Evolutionary conservation across 2,888 invertebrate species (phyloP).

Genomic region (Fragum whitleyi): DNA sequence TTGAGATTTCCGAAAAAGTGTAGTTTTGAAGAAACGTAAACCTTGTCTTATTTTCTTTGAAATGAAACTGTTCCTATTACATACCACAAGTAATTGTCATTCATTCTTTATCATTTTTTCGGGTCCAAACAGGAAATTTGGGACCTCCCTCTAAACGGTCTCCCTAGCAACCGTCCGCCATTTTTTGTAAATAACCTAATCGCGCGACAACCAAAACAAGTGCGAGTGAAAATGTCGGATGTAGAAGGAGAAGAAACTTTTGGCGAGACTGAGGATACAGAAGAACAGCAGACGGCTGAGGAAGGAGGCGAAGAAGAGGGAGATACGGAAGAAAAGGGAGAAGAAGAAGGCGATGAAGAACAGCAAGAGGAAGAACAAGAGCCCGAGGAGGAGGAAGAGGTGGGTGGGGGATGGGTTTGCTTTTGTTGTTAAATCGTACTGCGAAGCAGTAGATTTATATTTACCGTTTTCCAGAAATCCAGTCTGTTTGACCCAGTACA

Average conservation of each 20-base stretch:
- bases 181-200: constrained; percentile 72
- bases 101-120: constrained; percentile 11
- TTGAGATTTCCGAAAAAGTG: neutral
- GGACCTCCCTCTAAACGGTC: constrained; percentile 49
- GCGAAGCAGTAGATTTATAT: too few species aligned
- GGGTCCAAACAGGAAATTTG: constrained; percentile 30
- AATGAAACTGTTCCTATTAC: neutral
- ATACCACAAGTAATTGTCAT: constrained; percentile 10
- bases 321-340: constrained; percentile 67
- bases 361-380: constrained; percentile 69
- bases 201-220: constrained; percentile 47
- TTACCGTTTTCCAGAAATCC: too few species aligned
- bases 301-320: constrained; percentile 69
- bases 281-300: constrained; percentile 69
- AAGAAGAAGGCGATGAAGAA: constrained; percentile 69
- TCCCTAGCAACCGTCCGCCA: constrained; percentile 74
- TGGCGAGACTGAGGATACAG: constrained; percentile 66
- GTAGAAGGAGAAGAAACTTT: constrained; percentile 63
- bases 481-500: too few species aligned
- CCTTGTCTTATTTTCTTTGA: neutral
- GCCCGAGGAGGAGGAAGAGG: constrained; percentile 70
- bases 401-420: constrained; percentile 57
- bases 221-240: constrained; percentile 69
- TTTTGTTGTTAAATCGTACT: constrained; percentile 25
- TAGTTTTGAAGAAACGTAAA: neutral